Base-by-base conservation (phyloP, 2,888 invertebrate genomes). In the Dicranocentrus wangi region DNA sequence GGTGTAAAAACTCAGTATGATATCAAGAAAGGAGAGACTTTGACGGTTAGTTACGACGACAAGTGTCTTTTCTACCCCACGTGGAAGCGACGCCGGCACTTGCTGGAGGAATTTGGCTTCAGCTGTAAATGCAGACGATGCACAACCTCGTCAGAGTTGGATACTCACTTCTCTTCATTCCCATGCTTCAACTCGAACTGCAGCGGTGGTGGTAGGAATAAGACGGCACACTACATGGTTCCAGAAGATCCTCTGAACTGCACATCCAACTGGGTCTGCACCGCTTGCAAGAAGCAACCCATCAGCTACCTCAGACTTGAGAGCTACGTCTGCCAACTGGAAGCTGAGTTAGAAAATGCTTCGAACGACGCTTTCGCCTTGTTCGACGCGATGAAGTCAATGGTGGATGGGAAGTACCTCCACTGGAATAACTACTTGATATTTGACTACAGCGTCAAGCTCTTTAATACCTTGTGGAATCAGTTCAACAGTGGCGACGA, bases 361-460 rank as follows among this genome's bases (percentile, higher is more conserved):
- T 7, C 15, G 15, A 7, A 28, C 5, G 15, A 21, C 17, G 55
- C 55, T 15, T n/a, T 39, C 10, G 39, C 7, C 0, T 39, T 71
- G 23, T 42, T 21, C 13, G 10, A 42, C n/a, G 13, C n/a, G 1
- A 58, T 71, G 8, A 2, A 2, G 7, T 55, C 55, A 27, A 58
- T 71, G 10, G 60, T 71, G 5, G 27, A 23, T 5, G 2, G 1
- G 0, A 71, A 71, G 25, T 28, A 39, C 10, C 13, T 75, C 2
- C 75, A 75, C 43, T 75, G 75, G 75, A 75, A 75, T 25, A 53
- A 75, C 17, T 28, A 43, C 42, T 15, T 75, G 5, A 32, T 65
- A 8, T 75, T 66, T 32, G 15, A 75, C 17, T 10, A 21, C 3
- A 27, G 39, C 3, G 15, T 75, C 10, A 65, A 55, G 23, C n/a